Evolutionary conservation across 2,797 vertebrate genomes (phyloP), one percentile per base, ranked within the genome.

Genomic region (Limnodromus scolopaceus): DNA sequence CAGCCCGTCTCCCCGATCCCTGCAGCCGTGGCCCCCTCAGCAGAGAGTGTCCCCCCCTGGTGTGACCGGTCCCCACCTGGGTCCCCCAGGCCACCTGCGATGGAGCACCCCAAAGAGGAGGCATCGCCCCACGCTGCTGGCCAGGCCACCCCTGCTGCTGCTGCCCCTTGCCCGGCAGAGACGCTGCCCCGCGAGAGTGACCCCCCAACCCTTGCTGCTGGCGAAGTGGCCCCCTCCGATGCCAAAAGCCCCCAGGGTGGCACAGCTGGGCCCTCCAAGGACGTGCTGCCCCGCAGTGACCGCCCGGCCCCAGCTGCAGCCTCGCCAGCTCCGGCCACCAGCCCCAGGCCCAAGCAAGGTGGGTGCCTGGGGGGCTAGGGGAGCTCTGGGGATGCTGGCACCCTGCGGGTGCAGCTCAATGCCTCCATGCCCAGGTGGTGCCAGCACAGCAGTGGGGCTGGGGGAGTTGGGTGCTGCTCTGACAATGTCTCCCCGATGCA

Each of bases 341-440:
- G 97, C 68, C 85, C 97, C 85, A 91, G 96, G 16, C 46, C 93
- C 84, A 98, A 98, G 87, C 98, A 98, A 98, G 98, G 98, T 98
- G 74, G n/a, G 91, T 96, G 36, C 57, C 39, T 1, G 1, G 23
- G 5, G 19, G 15, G 39, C 36, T 1, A 1, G 23, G 5, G 19
- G 13, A 36, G 36, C 57, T 60, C 4, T 0, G 1, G 66, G 30
- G 66, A 22, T 57, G 68, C 71, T 55, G 66, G 30, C 17, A 24
- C n/a, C 39, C 63, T 2, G 0, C 0, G 15, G 78, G 78, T 1
- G 12, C 48, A 24, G 15, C 3, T 14, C 0, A 1, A 5, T 25
- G 24, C 39, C 68, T 39, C 41, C 1, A 0, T 58, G 60, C 53
- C 53, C 1, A 1, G n/a, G 39, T 30, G 36, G 34, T 55, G 55